Evolutionary conservation across 2,113 vertebrate species (phyloP).

Genomic region (Vicugna pacos): DNA sequence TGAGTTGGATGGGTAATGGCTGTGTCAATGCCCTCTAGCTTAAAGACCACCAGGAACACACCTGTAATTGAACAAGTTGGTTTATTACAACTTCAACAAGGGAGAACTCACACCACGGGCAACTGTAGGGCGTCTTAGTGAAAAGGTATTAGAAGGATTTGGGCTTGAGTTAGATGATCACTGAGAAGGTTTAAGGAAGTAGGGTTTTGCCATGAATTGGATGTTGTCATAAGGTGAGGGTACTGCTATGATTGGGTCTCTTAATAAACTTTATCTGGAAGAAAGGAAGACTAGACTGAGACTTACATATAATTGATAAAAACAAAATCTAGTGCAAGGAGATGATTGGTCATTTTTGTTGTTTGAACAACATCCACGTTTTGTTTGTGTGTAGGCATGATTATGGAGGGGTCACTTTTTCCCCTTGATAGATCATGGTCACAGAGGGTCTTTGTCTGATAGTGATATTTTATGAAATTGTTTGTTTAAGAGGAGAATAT

Average conservation of each 20-base stretch:
- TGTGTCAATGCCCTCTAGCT: neutral
- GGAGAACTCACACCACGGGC: accelerated
- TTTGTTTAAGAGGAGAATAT: neutral
- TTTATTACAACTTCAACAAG: neutral
- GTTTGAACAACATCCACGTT: neutral
- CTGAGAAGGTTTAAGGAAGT: neutral
- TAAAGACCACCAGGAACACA: neutral
- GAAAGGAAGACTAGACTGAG: neutral
- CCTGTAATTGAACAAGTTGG: too few relatives aligned
- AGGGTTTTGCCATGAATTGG: neutral
- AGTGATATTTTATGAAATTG: neutral
- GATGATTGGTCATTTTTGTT: neutral
- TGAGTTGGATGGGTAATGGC: neutral
- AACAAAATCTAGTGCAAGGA: neutral
- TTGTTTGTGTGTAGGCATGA: neutral
- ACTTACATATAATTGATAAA: neutral
- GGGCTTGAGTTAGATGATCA: neutral
- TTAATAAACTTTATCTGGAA: neutral
- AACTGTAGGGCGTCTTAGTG: neutral
- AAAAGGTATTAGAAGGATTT: neutral
- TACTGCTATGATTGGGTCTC: neutral
- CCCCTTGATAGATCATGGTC: too few relatives aligned
- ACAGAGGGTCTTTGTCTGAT: neutral
- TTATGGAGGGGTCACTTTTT: neutral
- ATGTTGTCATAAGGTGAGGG: neutral